Base-by-base conservation (phyloP, 1,140 invertebrate species). In the Saccostrea echinata region DNA sequence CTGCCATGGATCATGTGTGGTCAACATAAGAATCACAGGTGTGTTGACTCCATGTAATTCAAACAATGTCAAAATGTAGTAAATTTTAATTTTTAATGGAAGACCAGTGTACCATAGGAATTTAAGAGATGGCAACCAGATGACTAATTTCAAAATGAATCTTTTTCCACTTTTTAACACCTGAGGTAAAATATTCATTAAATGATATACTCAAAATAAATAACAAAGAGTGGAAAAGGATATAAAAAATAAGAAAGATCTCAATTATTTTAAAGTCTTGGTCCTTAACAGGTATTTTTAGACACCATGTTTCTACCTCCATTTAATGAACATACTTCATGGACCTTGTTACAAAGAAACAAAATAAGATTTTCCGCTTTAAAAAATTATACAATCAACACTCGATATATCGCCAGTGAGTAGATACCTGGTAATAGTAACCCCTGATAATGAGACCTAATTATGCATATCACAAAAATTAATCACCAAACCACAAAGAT, bases 101-200 rank as follows among this genome's bases (percentile, higher is more conserved):
- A 13, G 27, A 30, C 68, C 68, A 76, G 13, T 33, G 24, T 76
- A 35, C 27, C 68, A 76, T 76, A 76, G 24, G 27, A 76, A 76
- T 76, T 76, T 12, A 30, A 76, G 30, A 27, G 24, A 76, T 76
- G 27, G 27, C 68, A 76, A 30, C 68, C 68, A 76, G 13, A 76
- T 76, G 68, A 76, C 24, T 76, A 76, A 76, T 76, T 16, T 33
- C 27, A 30, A 76, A 76, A 76, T 76, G 68, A 76, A 76, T 76
- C 68, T 76, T 30, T 76, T 76, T 76, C 68, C 9, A 76, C 68
- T 76, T 76, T 76, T 76, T 33, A 30, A 27, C 68, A 76, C 68
- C 68, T 76, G 27, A 76, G 27, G 27, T 76, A 16, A 76, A 76
- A 76, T 61, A 61, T 61, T 61, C 21, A 18, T 18, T 21, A 61